Percentiles rank a stretch among this genome's conserved stretches.
These are phyloP conservation scores for Aphis craccivora DNA, from an alignment of 1,140 invertebrate species.

Conservation along the genomic window DNA sequence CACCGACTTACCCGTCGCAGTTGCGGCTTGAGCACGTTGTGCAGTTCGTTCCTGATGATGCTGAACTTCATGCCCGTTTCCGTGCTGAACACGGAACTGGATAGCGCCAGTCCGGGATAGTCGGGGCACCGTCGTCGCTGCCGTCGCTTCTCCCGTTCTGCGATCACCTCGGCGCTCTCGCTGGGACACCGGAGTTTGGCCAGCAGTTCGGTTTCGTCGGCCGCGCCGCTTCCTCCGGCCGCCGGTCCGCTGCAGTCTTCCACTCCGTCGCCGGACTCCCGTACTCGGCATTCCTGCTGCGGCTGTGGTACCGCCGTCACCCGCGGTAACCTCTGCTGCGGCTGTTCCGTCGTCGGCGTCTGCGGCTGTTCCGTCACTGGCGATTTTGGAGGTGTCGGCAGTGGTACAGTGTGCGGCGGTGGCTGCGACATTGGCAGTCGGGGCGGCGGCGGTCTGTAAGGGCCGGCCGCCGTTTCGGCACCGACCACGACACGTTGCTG, in stretches of 20 bases:
- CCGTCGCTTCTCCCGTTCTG: constrained; percentile 80
- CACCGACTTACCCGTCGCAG: constrained; percentile 88
- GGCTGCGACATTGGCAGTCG: background rate
- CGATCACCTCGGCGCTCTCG: constrained; percentile 84
- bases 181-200: constrained; percentile 84
- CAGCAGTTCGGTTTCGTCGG: constrained; percentile 78
- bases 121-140: constrained; percentile 77
- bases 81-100: constrained; percentile 90
- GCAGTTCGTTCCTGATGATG: constrained; percentile 94
- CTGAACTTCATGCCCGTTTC: constrained; percentile 98
- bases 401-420: background rate
- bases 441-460: background rate
- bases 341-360: background rate
- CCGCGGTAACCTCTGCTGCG: background rate
- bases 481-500: background rate
- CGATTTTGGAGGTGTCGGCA: background rate
- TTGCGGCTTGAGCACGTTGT: constrained; percentile 96
- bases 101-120: constrained; percentile 90
- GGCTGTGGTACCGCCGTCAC: background rate
- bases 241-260: constrained; percentile 36
- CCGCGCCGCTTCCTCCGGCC: constrained; percentile 63
- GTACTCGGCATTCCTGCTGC: background rate
- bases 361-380: background rate
- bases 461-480: background rate
- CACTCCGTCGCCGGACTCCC: background rate